Base-by-base conservation (phyloP, 1,140 invertebrate genomes). In the Ladona fulva region DNA sequence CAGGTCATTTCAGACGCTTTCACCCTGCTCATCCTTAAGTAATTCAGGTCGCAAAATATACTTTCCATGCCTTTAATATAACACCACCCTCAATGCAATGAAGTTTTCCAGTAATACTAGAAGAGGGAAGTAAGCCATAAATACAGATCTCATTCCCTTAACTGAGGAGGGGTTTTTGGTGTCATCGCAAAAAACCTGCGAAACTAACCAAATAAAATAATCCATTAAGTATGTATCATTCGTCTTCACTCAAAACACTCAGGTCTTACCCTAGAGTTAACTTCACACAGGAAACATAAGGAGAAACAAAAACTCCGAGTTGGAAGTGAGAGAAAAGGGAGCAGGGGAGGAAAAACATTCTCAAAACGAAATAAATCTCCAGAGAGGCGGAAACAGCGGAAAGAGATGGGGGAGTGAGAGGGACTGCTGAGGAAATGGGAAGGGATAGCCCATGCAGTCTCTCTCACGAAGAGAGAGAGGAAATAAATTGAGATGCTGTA, bases 401-500 rank as follows among this genome's bases (percentile, higher is more conserved):
- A 22, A 66, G 12, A 66, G 52, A 66, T 5, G 3, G n/a, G 52
- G 14, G 12, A 66, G n/a, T 5, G 52, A 66, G 52, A 66, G 52
- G 52, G 29, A 3, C 1, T 1, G 52, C 52, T 12, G 3, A 22
- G 14, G 52, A 22, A 12, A 66, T 16, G 16, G 52, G 52, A 66
- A 22, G 52, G 52, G 52, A 22, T 66, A 5, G 52, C 3, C 1
- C 14, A 12, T 6, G 52, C 52, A 22, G 52, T 1, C 29, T 37
- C 29, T 37, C 29, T 37, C 29, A 8, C 29, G 1, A n/a, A 19
- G 19, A 52, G 44, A 19, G 52, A 66, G 52, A 66, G 52, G 52
- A 66, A 22, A 66, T 66, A 66, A 66, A 66, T 66, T 66, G 52
- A 66, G 52, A 66, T 66, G 52, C 52, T 66, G 52, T 66, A 66